Evolutionary conservation across 2,888 invertebrate genomes (phyloP).

Genomic region (Aproaerema taeniolella): DNA sequence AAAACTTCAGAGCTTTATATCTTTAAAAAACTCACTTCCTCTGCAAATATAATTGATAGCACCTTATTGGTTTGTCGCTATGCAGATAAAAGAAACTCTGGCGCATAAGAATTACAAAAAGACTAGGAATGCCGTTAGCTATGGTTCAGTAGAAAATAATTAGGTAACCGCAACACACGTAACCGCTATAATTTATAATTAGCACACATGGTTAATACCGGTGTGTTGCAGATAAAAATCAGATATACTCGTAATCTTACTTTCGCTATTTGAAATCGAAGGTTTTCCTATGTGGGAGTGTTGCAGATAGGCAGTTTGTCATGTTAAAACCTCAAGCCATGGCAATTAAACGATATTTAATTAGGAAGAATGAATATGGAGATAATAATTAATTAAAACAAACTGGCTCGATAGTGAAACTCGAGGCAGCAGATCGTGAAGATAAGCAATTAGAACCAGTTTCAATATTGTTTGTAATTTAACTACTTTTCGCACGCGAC

Average conservation of each 20-base stretch:
- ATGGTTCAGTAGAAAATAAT: conserved; percentile 13
- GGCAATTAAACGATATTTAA: conserved; percentile 26
- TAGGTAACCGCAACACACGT: conserved; percentile 12
- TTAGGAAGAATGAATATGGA: conserved; percentile 29
- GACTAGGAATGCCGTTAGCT: conserved; percentile 11
- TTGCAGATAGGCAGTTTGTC: conserved; percentile 14
- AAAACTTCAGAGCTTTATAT: no score
- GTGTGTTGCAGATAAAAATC: conserved; percentile 34
- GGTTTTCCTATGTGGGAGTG: conserved; percentile 37
- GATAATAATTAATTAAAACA: conserved; percentile 31
- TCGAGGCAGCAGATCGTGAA: no score
- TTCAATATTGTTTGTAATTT: no score
- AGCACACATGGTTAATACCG: conserved; percentile 22
- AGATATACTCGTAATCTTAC: conserved; percentile 46
- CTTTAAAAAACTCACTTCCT: no score
- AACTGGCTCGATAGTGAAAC: conserved; percentile 29
- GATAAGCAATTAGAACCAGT: conserved; percentile 26
- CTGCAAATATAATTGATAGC: neutral
- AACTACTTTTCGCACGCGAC: no score
- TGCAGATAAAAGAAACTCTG: conserved; percentile 4
- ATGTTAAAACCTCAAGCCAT: conserved; percentile 19
- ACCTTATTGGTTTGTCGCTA: conserved; percentile 6
- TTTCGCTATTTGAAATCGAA: conserved; percentile 40
- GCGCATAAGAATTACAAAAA: conserved; percentile 11
- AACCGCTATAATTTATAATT: conserved; percentile 25